Percentiles rank a stretch among this genome's conserved stretches.
phyloP scores from a whole-genome alignment of 2,797 vertebrate genomes.

The Phyllotis vaccarum region DNA sequence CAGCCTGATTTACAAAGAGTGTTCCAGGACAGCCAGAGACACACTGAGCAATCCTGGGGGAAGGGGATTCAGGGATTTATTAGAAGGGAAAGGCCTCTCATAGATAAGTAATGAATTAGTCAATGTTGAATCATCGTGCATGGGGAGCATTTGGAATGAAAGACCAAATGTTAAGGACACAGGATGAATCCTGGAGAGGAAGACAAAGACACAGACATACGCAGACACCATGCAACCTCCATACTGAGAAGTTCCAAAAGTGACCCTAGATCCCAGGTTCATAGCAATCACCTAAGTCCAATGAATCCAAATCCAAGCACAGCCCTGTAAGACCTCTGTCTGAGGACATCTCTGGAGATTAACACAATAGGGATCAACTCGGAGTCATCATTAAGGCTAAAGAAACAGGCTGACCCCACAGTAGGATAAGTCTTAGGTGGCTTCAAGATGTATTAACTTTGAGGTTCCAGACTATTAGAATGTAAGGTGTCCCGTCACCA shows the following conservation, averaged over 20 bases:
- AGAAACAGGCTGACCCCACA: background rate
- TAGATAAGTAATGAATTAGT: background rate
- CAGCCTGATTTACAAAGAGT: background rate
- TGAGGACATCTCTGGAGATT: background rate
- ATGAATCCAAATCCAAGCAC: background rate
- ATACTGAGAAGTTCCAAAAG: background rate
- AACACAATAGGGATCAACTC: background rate
- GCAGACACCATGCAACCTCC: background rate
- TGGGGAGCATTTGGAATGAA: too few species aligned
- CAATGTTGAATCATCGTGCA: background rate
- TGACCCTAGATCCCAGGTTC: background rate
- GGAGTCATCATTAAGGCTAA: background rate
- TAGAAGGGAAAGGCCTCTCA: background rate
- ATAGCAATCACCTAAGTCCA: background rate
- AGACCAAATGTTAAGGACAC: background rate
- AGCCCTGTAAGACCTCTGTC: background rate
- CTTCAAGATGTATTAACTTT: background rate
- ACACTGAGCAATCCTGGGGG: background rate
- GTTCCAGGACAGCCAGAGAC: too few species aligned
- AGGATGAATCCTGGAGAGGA: background rate
- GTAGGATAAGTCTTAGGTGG: background rate
- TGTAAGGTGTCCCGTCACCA: background rate
- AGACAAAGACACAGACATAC: background rate
- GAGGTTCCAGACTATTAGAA: background rate
- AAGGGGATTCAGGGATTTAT: background rate